These are phyloP conservation scores for Manduca sexta DNA, from an alignment of 1,140 invertebrate species.

Conservation along the genomic window DNA sequence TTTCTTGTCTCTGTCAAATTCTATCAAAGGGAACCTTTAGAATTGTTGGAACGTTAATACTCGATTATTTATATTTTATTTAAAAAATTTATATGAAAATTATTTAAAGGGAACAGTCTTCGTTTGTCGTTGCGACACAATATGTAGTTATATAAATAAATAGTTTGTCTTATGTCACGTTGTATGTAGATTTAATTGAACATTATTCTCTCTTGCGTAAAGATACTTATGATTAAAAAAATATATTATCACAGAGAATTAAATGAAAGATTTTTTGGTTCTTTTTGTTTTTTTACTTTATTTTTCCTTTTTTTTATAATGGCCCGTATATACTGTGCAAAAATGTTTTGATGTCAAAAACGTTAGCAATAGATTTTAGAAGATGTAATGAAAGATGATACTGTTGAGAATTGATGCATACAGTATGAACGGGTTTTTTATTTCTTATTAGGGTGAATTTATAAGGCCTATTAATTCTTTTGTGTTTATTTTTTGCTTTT, in stretches of 20 bases:
- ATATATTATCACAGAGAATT: conserved; percentile 66
- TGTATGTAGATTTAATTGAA: conserved; percentile 65
- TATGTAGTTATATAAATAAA: conserved; percentile 37
- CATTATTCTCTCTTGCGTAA: conserved; percentile 57
- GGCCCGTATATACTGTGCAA: no score
- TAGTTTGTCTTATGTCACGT: conserved; percentile 56
- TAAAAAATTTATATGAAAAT: conserved; percentile 43
- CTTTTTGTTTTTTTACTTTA: conserved; percentile 47
- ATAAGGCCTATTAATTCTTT: no score
- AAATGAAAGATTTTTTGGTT: conserved; percentile 63
- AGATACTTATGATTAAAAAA: conserved; percentile 41
- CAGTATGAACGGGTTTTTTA: no score
- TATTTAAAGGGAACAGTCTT: conserved; percentile 48
- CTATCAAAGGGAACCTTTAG: conserved; percentile 11
- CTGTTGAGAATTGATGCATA: no score
- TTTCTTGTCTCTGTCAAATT: not conserved
- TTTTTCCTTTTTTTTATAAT: conserved; percentile 20
- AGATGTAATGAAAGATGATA: no score
- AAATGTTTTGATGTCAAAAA: no score
- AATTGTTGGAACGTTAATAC: conserved; percentile 70
- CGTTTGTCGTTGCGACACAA: conserved; percentile 56
- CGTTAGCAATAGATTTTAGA: no score
- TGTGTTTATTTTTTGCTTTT: not conserved
- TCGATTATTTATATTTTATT: conserved; percentile 72
- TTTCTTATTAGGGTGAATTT: no score